Base-by-base conservation (phyloP, 2,113 vertebrate species). In the Origma solitaria region DNA sequence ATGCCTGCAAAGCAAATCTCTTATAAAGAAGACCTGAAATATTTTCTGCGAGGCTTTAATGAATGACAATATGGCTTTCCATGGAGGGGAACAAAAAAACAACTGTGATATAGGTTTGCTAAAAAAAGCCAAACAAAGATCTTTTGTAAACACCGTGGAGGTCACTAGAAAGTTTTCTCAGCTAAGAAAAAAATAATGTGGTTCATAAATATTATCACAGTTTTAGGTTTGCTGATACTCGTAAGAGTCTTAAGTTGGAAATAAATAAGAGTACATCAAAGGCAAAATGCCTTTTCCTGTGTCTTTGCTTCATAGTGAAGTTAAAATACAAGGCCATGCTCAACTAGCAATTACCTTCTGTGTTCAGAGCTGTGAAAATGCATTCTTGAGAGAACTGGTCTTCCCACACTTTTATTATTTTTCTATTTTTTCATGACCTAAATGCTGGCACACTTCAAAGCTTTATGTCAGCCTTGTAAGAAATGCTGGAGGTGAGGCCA, bases 371-470 rank as follows among this genome's bases (percentile, higher is more conserved):
- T 92, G 56, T 83, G 64, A 94, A 94, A 83, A 69, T 38, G 47
- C 14, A 58, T 95, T 92, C 50, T 64, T 75, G 60, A 83, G 80
- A 73, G 53, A 92, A 89, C 50, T 10, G 92, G 45, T 87, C 91
- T 79, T 92, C 87, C 80, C 62, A 82, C 64, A 54, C 50, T 94
- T 97, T 79, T 90, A 90, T 83, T 76, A 64, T 92, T 95, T 92
- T 96, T 81, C 35, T 88, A 23, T 66, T 93, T 83, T 45, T 88
- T 76, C 44, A 58, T 76, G 10, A 45, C 65, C 76, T 97, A 94
- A 94, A 95, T 96, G 35, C 62, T 92, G 57, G 23, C 40, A 81
- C 28, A 92, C 44, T 87, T 96, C 72, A 94, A 61, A 93, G 78
- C 8, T 95, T 96, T 83, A 90, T 75, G 62, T 31, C 51, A 90